Base-by-base conservation (phyloP, 2,888 invertebrate genomes). In the Patella pellucida region DNA sequence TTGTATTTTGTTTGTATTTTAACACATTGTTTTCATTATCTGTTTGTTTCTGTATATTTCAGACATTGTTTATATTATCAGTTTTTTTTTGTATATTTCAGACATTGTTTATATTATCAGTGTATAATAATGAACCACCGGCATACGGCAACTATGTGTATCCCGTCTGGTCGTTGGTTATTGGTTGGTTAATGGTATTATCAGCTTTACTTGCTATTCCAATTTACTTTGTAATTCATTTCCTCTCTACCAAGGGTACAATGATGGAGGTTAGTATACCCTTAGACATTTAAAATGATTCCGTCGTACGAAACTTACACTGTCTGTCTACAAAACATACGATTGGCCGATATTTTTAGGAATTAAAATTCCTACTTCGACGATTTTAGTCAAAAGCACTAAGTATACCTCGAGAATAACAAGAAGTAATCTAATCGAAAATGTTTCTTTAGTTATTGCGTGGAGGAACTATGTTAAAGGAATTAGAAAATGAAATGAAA, bases 171-270 rank as follows among this genome's bases (percentile, higher is more conserved):
- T 86, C 88, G 0, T 78, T 83, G 5, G 80, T 80, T 0, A 68
- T 90, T 9, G 90, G 89, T 19, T 90, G 90, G 90, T 70, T 86
- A 9, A 85, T 92, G 68, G 89, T 91, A 2, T 85, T 87, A 75
- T 83, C 86, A 15, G 88, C 89, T 1, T 72, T 90, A 31, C 51
- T 84, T 50, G 87, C 87, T 76, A 88, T 90, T 31, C 89, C 89
- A 3, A 71, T 79, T 54, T 91, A 89, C 83, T 86, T 88, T 19
- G 78, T 91, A 31, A 90, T 89, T 83, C 83, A 87, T 79, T 85
- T 91, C 77, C 51, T 87, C 75, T 79, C 23, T 4, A 80, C 86
- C n/a, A 82, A 82, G 50, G 89, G 89, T n/a, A 79, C 81, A 15
- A 54, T 87, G 27, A 68, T 70, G 51, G 84, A 89, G 83, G 90